Evolutionary conservation across 2,113 vertebrate species (phyloP).

Genomic region (Pteruthius melanotis): DNA sequence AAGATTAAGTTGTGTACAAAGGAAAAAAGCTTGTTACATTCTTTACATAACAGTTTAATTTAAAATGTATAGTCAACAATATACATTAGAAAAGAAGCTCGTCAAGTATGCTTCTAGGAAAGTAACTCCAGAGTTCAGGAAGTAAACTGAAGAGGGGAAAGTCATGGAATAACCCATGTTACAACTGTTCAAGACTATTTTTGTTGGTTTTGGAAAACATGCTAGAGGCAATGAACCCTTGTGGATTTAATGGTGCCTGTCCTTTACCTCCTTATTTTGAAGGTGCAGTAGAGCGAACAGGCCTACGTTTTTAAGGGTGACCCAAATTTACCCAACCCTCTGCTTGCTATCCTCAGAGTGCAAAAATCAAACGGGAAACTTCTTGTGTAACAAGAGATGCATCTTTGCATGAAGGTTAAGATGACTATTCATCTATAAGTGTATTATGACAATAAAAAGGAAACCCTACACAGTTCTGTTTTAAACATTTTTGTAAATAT

Average conservation of each 20-base stretch:
- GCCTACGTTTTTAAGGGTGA: slow-evolving; percentile 42
- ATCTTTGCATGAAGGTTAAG: slow-evolving; percentile 53
- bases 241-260: slow-evolving; percentile 56
- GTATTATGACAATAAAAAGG: slow-evolving; percentile 37
- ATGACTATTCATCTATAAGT: slow-evolving; percentile 63
- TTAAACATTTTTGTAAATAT: slow-evolving; percentile 59
- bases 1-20: slow-evolving; percentile 72
- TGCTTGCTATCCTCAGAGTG: slow-evolving; percentile 16
- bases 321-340: slow-evolving; percentile 8
- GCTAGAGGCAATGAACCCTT: slow-evolving; percentile 11
- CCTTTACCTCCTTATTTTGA: slow-evolving; percentile 64
- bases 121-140: slow-evolving; percentile 45
- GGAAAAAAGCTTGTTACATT: slow-evolving; percentile 74
- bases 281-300: slow-evolving; percentile 37
- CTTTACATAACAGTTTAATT: slow-evolving; percentile 73
- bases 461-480: slow-evolving; percentile 24
- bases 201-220: slow-evolving; percentile 21
- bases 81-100: slow-evolving; percentile 65
- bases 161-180: slow-evolving; percentile 8
- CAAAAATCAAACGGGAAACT: not conserved
- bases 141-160: slow-evolving; percentile 51
- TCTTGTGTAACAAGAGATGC: slow-evolving; percentile 50
- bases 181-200: slow-evolving; percentile 41
- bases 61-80: slow-evolving; percentile 65
- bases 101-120: slow-evolving; percentile 59